A percentile compares a stretch with the other conserved stretches of the same genome.
Evolutionary conservation across 1,140 invertebrate genomes (phyloP).

Genomic region (Pogonomyrmex californicus): DNA sequence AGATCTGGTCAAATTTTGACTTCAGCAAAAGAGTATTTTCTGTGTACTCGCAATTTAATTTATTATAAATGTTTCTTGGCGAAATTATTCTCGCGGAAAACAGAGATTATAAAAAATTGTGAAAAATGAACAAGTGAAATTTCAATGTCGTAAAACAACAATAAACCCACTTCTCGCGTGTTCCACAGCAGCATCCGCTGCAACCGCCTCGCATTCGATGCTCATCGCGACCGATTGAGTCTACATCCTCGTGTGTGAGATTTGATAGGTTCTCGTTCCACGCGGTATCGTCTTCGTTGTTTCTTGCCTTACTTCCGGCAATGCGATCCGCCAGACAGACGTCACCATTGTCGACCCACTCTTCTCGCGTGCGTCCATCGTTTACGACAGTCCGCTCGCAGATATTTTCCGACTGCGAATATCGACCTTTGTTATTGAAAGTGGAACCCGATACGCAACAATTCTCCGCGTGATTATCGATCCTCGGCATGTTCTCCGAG

Average conservation of each 20-base stretch:
- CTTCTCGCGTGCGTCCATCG: neutral
- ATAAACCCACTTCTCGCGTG: slow-evolving; percentile 41
- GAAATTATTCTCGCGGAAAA: neutral
- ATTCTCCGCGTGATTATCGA: slow-evolving; percentile 44
- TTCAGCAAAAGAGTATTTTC: too few species aligned
- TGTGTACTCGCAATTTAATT: too few species aligned
- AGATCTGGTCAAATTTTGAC: too few species aligned
- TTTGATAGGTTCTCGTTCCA: slow-evolving; percentile 52
- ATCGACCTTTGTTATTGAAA: neutral
- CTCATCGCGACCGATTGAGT: slow-evolving; percentile 37
- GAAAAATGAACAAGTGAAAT: neutral
- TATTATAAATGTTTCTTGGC: neutral
- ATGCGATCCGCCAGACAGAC: slow-evolving; percentile 22
- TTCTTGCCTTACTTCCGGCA: slow-evolving; percentile 4
- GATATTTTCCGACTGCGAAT: slow-evolving; percentile 20
- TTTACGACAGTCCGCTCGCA: slow-evolving; percentile 10
- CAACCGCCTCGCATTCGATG: slow-evolving; percentile 78
- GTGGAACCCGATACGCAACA: slow-evolving; percentile 26
- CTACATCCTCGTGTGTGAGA: neutral
- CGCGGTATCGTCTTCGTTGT: slow-evolving; percentile 64
- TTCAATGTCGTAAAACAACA: neutral
- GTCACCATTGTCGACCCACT: neutral
- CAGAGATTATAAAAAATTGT: neutral
- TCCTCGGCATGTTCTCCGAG: slow-evolving; percentile 61
- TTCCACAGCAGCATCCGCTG: slow-evolving; percentile 73